phyloP scores from a whole-genome alignment of 2,113 vertebrate genomes.

The Notiomystis cincta region DNA sequence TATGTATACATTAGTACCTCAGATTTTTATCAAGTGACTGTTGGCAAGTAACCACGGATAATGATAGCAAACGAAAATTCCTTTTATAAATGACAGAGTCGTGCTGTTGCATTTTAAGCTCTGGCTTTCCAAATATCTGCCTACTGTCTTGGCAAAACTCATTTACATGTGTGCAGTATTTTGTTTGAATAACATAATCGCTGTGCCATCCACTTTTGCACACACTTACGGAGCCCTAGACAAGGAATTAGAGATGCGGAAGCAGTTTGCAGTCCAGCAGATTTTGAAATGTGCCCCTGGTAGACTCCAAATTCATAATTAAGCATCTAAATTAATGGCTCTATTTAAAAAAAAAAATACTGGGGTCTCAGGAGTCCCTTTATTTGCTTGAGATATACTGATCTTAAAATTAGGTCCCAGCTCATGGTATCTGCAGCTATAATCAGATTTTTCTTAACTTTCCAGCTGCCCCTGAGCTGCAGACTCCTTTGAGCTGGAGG shows the following conservation, averaged over 20 bases:
- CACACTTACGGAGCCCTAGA: background rate
- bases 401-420: background rate
- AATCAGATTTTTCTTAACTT: constrained; percentile 8
- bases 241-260: background rate
- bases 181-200: background rate
- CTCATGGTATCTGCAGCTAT: background rate
- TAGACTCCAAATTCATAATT: background rate
- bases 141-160: background rate
- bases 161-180: background rate
- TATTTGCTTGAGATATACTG: background rate
- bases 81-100: constrained; percentile 1
- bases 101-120: background rate
- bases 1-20: constrained; percentile 34
- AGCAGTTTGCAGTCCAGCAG: background rate
- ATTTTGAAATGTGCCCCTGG: background rate
- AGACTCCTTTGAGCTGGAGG: background rate
- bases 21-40: constrained; percentile 50
- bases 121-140: background rate
- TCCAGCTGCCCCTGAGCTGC: background rate
- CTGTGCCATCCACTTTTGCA: background rate
- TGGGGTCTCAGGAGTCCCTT: background rate
- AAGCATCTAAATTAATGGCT: background rate
- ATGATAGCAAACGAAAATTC: background rate
- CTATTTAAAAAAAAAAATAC: background rate
- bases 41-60: constrained; percentile 29